Percentiles rank a stretch among this genome's conserved stretches.
Conservation (phyloP, 2,113 vertebrate genomes). For the Vimba vimba region DNA sequence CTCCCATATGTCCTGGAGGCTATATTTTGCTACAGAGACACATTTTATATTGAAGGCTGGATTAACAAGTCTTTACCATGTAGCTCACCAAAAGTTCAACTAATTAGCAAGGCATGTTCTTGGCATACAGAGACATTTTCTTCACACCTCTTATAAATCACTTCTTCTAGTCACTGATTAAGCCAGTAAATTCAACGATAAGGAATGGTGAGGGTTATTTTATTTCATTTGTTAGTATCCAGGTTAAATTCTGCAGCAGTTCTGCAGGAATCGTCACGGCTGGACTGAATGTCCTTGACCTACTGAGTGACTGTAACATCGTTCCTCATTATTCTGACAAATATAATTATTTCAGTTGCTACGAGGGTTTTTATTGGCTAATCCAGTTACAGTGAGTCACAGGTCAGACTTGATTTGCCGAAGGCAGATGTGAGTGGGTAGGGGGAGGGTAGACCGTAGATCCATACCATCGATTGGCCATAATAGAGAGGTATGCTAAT, state of each 20-base stretch:
- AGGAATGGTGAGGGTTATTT: not conserved
- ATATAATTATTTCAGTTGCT: constrained; percentile 51
- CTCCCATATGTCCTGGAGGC: not conserved
- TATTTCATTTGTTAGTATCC: not conserved
- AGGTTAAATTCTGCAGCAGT: not conserved
- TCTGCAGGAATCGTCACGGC: not conserved
- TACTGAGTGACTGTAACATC: constrained; percentile 13
- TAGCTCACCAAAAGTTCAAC: constrained; percentile 29
- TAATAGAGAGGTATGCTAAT: constrained; percentile 26
- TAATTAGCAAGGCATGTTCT: constrained; percentile 4
- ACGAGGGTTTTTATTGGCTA: constrained; percentile 51
- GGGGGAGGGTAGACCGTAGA: constrained; percentile 32
- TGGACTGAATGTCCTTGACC: constrained; percentile 50
- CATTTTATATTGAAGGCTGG: not conserved
- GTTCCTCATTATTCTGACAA: constrained; percentile 49
- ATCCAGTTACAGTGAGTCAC: constrained; percentile 48
- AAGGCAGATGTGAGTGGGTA: constrained; percentile 35
- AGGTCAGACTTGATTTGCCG: constrained; percentile 50
- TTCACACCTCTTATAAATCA: not conserved
- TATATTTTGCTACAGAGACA: not conserved
- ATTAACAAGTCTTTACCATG: not conserved
- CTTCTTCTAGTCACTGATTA: not conserved
- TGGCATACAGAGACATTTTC: not conserved
- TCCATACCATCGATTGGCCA: constrained; percentile 45
- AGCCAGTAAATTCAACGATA: not conserved